Evolutionary conservation across 2,888 invertebrate genomes (phyloP).

Genomic region (Heteromyza rotundicornis): DNA sequence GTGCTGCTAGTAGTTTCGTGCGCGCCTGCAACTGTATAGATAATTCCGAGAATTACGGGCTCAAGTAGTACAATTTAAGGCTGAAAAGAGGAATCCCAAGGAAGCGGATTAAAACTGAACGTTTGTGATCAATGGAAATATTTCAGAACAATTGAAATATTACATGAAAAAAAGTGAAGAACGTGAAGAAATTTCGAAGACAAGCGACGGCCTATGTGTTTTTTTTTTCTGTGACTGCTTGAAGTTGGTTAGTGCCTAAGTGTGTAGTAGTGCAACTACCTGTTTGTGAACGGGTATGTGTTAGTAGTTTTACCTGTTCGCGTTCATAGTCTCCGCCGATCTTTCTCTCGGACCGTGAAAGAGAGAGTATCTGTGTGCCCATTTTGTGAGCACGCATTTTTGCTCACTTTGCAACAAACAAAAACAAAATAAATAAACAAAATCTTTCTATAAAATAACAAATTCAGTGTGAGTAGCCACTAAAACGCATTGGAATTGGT

Average conservation of each 20-base stretch:
- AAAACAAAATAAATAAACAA: slow-evolving; percentile 2
- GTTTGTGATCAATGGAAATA: neutral
- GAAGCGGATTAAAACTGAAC: slow-evolving; percentile 28
- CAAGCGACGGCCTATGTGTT: neutral
- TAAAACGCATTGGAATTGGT: too few species aligned
- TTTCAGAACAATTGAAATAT: neutral
- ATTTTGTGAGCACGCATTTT: neutral
- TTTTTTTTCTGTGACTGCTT: too few species aligned
- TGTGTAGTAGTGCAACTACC: slow-evolving; percentile 3
- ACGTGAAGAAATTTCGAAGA: slow-evolving; percentile 35
- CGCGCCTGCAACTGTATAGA: neutral
- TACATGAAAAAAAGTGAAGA: slow-evolving; percentile 29
- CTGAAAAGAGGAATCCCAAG: neutral
- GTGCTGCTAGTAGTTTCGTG: neutral
- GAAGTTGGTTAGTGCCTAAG: too few species aligned
- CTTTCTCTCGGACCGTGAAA: neutral
- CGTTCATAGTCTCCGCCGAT: neutral
- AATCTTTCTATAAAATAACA: too few species aligned
- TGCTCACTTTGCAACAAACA: too few species aligned
- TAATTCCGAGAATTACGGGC: neutral
- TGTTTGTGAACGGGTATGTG: slow-evolving; percentile 4
- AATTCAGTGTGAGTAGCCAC: too few species aligned
- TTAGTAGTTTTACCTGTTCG: slow-evolving; percentile 13
- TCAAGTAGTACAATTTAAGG: neutral
- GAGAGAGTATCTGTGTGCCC: neutral